Evolutionary conservation across 2,888 invertebrate species (phyloP).

Genomic region (Pheosia gnoma): DNA sequence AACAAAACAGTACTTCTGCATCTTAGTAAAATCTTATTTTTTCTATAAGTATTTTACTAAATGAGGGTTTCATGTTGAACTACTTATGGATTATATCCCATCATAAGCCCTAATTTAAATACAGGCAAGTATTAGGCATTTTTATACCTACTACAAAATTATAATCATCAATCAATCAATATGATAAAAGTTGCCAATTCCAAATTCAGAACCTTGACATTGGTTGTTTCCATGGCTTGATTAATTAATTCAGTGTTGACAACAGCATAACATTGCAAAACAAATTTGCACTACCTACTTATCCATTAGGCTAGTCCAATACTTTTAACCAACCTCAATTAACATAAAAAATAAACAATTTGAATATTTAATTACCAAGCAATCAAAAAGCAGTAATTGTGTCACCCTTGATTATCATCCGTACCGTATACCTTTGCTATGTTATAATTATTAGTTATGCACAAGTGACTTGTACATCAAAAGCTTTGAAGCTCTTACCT

Average conservation of each 20-base stretch:
- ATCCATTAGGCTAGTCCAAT: constrained; percentile 53
- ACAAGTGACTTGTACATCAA: constrained; percentile 55
- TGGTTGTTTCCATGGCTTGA: constrained; percentile 52
- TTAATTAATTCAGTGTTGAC: constrained; percentile 48
- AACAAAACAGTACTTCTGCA: constrained; percentile 46
- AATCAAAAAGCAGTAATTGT: constrained; percentile 56
- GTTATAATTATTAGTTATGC: constrained; percentile 63
- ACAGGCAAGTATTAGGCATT: constrained; percentile 80
- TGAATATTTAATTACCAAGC: constrained; percentile 32
- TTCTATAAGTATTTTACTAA: constrained; percentile 60
- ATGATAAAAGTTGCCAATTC: constrained; percentile 32
- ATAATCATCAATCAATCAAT: constrained; percentile 40
- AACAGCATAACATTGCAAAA: constrained; percentile 55
- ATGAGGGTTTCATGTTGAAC: constrained; percentile 54
- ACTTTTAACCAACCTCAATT: constrained; percentile 41
- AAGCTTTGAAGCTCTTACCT: constrained; percentile 53
- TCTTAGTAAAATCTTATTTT: constrained; percentile 52
- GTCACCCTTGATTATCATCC: constrained; percentile 73
- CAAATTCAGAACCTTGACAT: constrained; percentile 66
- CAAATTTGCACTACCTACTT: constrained; percentile 50
- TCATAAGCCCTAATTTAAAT: constrained; percentile 58
- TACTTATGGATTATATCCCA: constrained; percentile 63
- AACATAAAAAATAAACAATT: constrained; percentile 38
- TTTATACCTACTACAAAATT: constrained; percentile 45
- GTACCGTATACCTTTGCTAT: constrained; percentile 74